Percentiles rank a stretch among this genome's conserved stretches.
phyloP scores from a whole-genome alignment of 1,140 invertebrate genomes.

The Galleria mellonella region DNA sequence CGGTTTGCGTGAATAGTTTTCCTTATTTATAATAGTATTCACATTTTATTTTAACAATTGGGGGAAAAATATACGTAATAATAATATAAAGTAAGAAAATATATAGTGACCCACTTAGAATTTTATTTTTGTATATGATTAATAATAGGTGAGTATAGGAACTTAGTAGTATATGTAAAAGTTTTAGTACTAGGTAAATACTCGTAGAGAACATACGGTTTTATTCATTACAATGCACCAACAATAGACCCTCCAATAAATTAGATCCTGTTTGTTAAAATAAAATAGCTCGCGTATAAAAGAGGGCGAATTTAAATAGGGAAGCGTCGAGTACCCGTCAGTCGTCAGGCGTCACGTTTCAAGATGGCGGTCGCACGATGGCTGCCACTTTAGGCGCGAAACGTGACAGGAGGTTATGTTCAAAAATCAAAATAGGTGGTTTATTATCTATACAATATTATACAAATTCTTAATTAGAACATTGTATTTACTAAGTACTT shows the following conservation, averaged over 20 bases:
- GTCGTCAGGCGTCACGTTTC: constrained; percentile 44
- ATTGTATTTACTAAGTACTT: too few relatives aligned
- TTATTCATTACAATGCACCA: constrained; percentile 25
- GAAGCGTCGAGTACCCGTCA: constrained; percentile 38
- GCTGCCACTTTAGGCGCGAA: constrained; percentile 46
- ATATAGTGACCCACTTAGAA: too few relatives aligned
- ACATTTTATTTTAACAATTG: too few relatives aligned
- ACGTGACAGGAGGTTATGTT: constrained; percentile 43
- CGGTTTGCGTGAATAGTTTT: too few relatives aligned
- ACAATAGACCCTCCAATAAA: constrained; percentile 49
- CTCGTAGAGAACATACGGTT: constrained; percentile 22
- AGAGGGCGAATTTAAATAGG: constrained; percentile 59
- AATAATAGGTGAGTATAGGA: too few relatives aligned
- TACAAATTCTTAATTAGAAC: too few relatives aligned
- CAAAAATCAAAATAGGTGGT: constrained; percentile 22
- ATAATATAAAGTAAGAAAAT: too few relatives aligned
- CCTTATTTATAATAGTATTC: too few relatives aligned
- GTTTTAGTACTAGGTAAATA: neutral
- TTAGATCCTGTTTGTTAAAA: constrained; percentile 45
- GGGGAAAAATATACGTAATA: too few relatives aligned
- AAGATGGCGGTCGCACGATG: constrained; percentile 48
- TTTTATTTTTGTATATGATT: too few relatives aligned
- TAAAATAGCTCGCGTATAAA: constrained; percentile 43
- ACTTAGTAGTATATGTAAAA: too few relatives aligned
- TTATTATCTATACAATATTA: neutral